Conservation (phyloP, 2,797 vertebrate species). For the Rachycentron canadum region DNA sequence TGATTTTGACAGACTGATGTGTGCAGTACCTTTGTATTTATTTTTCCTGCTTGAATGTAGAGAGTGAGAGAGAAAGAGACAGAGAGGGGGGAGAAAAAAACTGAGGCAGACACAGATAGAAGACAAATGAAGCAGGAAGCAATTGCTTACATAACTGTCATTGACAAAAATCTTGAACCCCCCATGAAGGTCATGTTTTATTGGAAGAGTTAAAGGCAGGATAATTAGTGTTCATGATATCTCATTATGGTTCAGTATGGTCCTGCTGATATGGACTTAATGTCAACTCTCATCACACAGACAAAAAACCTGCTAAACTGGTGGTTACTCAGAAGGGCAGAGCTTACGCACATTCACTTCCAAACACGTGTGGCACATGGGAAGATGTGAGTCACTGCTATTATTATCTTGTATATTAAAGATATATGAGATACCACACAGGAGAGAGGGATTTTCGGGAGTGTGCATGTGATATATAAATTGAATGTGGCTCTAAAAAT, state of each 20-base stretch:
- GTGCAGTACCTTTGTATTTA: not conserved
- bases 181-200: constrained; percentile 34
- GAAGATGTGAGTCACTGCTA: constrained; percentile 70
- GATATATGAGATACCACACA: constrained; percentile 63
- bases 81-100: not conserved
- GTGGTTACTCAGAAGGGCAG: constrained; percentile 23
- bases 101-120: constrained; percentile 18
- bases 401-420: constrained; percentile 74
- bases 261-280: constrained; percentile 31
- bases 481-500: constrained; percentile 37
- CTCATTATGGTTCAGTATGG: constrained; percentile 19
- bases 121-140: constrained; percentile 51
- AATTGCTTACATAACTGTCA: constrained; percentile 56
- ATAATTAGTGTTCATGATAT: constrained; percentile 27
- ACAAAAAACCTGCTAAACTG: constrained; percentile 24
- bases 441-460: too few species aligned
- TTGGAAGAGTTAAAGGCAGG: not conserved
- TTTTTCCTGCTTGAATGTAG: not conserved
- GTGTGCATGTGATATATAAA: constrained; percentile 12
- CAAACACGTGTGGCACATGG: constrained; percentile 37
- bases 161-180: constrained; percentile 30
- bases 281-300: constrained; percentile 19
- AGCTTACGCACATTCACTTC: constrained; percentile 26
- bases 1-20: constrained; percentile 2
- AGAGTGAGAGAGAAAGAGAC: not conserved